These are phyloP conservation scores for Heteropelma amictum DNA, from an alignment of 2,888 invertebrate genomes.

Conservation along the genomic window DNA sequence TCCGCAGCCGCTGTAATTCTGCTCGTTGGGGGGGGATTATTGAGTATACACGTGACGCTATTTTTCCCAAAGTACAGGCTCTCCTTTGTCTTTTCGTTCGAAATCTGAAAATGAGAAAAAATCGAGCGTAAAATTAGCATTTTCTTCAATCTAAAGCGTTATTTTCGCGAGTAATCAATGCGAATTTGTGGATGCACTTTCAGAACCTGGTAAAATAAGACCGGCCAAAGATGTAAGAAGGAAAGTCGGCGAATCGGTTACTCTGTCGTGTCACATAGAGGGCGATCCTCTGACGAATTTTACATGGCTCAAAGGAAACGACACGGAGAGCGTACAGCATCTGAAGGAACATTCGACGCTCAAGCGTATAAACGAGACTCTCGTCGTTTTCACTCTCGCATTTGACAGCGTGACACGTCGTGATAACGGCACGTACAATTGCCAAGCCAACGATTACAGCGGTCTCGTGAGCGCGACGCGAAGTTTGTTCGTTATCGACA, in stretches of 20 bases:
- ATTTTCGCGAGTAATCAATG: conserved; percentile 48
- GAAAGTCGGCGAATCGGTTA: conserved; percentile 79
- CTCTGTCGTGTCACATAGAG: conserved; percentile 80
- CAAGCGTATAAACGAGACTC: conserved; percentile 80
- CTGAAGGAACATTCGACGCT: conserved; percentile 74
- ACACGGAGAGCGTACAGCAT: conserved; percentile 75
- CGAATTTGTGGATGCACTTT: no score
- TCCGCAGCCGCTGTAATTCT: no score
- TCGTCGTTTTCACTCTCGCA: conserved; percentile 81
- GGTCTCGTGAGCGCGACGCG: conserved; percentile 78
- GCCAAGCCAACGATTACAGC: conserved; percentile 75
- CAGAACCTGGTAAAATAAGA: conserved; percentile 79
- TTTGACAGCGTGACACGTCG: conserved; percentile 82
- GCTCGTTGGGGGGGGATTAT: no score
- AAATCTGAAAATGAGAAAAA: not conserved
- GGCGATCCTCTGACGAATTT: conserved; percentile 81
- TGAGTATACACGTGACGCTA: no score
- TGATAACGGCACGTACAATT: conserved; percentile 85
- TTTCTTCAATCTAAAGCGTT: not conserved
- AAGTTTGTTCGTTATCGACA: conserved; percentile 83
- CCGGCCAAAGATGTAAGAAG: conserved; percentile 78
- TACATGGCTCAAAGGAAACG: conserved; percentile 82
- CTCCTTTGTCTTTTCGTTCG: no score
- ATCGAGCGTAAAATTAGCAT: not conserved
- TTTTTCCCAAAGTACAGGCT: no score